Conservation (phyloP, 2,113 vertebrate genomes). For the Castor canadensis region DNA sequence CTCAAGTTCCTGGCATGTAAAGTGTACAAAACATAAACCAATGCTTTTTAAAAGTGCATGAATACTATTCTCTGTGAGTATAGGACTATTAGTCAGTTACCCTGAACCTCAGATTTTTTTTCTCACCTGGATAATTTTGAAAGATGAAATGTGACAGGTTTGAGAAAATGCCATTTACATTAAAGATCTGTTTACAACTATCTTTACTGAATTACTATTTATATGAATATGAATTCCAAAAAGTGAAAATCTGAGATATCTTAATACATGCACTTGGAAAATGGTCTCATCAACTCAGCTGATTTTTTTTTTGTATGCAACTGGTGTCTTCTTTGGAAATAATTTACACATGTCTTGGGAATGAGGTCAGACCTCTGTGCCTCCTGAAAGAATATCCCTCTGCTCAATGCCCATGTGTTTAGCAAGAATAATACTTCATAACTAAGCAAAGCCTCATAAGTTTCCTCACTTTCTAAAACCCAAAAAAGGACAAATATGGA, state of each 20-base stretch:
- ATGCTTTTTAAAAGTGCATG: background rate
- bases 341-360: background rate
- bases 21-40: background rate
- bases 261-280: background rate
- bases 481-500: background rate
- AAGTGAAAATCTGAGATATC: background rate
- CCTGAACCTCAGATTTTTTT: background rate
- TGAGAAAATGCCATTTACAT: background rate
- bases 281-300: background rate
- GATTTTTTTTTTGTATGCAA: background rate
- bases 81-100: background rate
- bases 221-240: background rate
- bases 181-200: background rate
- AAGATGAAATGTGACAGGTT: background rate
- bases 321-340: background rate
- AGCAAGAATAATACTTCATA: background rate
- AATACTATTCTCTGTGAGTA: background rate
- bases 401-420: background rate
- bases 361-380: accelerated
- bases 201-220: background rate
- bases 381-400: background rate
- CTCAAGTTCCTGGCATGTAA: background rate
- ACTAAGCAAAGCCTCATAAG: background rate
- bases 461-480: background rate
- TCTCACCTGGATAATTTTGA: background rate